phyloP scores from a whole-genome alignment of 1,140 invertebrate species.

The Apis cerana region DNA sequence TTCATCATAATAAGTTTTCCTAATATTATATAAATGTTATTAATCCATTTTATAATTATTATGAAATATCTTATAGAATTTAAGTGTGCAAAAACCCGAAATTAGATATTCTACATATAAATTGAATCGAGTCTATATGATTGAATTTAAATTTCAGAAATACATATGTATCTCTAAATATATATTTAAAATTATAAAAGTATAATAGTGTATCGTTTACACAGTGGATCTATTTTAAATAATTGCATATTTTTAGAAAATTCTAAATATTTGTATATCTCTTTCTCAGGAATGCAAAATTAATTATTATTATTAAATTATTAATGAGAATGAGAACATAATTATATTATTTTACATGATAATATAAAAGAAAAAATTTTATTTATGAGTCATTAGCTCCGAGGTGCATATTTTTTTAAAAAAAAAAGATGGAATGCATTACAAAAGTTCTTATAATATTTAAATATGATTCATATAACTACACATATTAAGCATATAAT shows the following conservation, averaged over 20 bases:
- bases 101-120: background rate
- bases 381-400: conserved; percentile 38
- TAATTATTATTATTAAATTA: too few relatives aligned
- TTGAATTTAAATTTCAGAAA: background rate
- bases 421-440: background rate
- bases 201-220: too few relatives aligned
- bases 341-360: background rate
- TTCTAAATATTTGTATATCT: too few relatives aligned
- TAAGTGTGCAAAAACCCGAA: background rate
- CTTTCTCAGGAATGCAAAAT: too few relatives aligned
- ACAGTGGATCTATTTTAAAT: too few relatives aligned
- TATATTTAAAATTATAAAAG: too few relatives aligned
- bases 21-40: background rate
- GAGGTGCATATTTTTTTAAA: conserved; percentile 13
- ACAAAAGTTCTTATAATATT: conserved; percentile 28
- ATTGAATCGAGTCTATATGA: background rate
- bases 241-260: too few relatives aligned
- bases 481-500: conserved; percentile 16
- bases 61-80: background rate
- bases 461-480: conserved; percentile 14
- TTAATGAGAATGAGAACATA: background rate
- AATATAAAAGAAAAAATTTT: background rate
- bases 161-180: background rate
- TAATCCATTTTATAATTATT: background rate
- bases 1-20: background rate